Percentiles rank a stretch among this genome's conserved stretches.
Conservation (phyloP, 2,797 vertebrate genomes). For the Oryzias sinensis region DNA sequence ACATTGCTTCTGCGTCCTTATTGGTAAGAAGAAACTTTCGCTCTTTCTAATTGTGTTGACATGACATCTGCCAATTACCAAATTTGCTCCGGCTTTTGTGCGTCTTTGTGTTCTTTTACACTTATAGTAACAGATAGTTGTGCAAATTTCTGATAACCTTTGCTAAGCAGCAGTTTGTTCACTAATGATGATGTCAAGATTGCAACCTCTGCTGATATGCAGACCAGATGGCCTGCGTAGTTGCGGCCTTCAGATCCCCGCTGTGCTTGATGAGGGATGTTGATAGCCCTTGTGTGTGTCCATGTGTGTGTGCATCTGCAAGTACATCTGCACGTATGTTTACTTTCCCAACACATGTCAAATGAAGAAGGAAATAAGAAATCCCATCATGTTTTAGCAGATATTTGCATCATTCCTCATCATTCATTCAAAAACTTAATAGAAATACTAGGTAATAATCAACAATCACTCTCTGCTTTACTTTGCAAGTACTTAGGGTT, state of each 20-base stretch:
- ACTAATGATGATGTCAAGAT: constrained; percentile 76
- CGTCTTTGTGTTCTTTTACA: constrained; percentile 31
- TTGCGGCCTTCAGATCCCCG: constrained; percentile 71
- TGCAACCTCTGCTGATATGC: constrained; percentile 73
- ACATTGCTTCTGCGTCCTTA: too few relatives aligned
- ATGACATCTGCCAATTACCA: too few relatives aligned
- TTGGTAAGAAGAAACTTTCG: too few relatives aligned
- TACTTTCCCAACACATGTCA: constrained; percentile 14
- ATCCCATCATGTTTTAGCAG: not conserved
- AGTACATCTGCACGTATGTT: constrained; percentile 6
- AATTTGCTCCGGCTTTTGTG: too few relatives aligned
- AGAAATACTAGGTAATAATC: too few relatives aligned
- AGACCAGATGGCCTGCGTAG: constrained; percentile 75
- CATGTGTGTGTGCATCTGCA: constrained; percentile 11
- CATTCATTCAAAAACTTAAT: not conserved
- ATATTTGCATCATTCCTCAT: not conserved
- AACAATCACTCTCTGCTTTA: not conserved
- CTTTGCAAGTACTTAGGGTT: too few relatives aligned
- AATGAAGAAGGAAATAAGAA: constrained; percentile 3
- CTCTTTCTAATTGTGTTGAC: too few relatives aligned
- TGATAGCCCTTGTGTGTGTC: constrained; percentile 40
- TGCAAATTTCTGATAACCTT: constrained; percentile 63
- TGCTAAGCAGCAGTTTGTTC: constrained; percentile 69
- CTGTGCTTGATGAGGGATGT: constrained; percentile 56
- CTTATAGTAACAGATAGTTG: constrained; percentile 56